Base-by-base conservation (phyloP, 2,113 vertebrate genomes). In the Saiga tatarica region DNA sequence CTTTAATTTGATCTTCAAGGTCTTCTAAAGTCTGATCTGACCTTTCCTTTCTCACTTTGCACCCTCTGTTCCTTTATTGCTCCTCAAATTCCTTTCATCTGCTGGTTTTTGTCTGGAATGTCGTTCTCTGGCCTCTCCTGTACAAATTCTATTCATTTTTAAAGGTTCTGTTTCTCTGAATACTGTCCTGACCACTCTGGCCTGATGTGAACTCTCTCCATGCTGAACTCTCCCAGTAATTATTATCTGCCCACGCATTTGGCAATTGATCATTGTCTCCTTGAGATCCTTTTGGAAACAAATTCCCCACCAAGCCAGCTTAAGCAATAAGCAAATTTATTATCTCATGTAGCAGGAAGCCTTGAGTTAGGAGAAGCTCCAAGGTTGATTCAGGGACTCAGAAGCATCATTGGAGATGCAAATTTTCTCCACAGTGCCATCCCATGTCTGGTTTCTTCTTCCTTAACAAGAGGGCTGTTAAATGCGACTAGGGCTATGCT, bases 211-310 rank as follows among this genome's bases (percentile, higher is more conserved):
- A 97, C 97, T 95, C 91, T 92, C 30, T 53, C 86, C 50, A 71
- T 86, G 52, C 78, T 94, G 74, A 82, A 78, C 91, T 97, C 88
- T 91, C 50, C 57, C 82, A 92, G 93, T 83, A 87, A 96, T 94
- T 96, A 93, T 94, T 88, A 92, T 98, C 94, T 93, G 85, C 98
- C 97, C 95, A 98, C 94, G 1, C 79, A 42, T 71, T 87, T 97
- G 96, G 97, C 97, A 96, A 76, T 71, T 95, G 93, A 89, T 96
- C 93, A 95, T 28, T 64, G 96, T 97, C 94, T 98, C 94, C 90
- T 91, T 89, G 55, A 95, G 89, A 95, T 55, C 78, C 91, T 26
- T 45, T 95, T 95, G 88, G 87, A 97, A 97, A 95, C 88, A 96
- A 97, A 94, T 67, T 82, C 64, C 94, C 94, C 82, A 93, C 89